Evolutionary conservation across 2,888 invertebrate species (phyloP).

Genomic region (Sylvicola cinctus): DNA sequence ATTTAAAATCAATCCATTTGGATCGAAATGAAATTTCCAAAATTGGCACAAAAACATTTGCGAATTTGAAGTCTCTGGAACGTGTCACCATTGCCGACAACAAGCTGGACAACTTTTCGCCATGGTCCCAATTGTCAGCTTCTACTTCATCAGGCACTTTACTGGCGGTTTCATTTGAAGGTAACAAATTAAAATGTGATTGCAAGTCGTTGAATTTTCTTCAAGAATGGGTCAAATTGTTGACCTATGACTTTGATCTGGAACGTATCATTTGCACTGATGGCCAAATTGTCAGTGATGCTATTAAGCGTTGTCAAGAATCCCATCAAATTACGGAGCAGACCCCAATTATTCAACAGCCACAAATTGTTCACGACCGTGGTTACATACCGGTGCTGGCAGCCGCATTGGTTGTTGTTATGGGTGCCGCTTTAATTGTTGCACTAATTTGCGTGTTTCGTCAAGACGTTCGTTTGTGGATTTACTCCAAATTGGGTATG

Average conservation of each 20-base stretch:
- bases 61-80: conserved; percentile 46
- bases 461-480: conserved; percentile 60
- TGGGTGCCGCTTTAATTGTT: conserved; percentile 46
- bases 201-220: conserved; percentile 48
- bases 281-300: conserved; percentile 12
- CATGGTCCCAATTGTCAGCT: conserved; percentile 41
- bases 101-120: conserved; percentile 53
- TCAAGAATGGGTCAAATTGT: conserved; percentile 47
- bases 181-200: conserved; percentile 67
- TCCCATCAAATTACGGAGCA: conserved; percentile 27
- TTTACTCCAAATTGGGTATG: conserved; percentile 59
- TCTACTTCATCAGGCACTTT: conserved; percentile 29
- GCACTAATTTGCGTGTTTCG: conserved; percentile 56
- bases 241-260: conserved; percentile 29
- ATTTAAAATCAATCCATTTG: conserved; percentile 52
- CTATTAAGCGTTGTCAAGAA: conserved; percentile 6
- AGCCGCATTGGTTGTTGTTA: conserved; percentile 48
- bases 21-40: conserved; percentile 52
- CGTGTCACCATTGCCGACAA: conserved; percentile 57
- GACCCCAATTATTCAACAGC: conserved; percentile 25
- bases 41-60: conserved; percentile 58
- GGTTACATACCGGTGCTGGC: conserved; percentile 54
- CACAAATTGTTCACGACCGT: conserved; percentile 22
- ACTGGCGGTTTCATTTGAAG: conserved; percentile 47
- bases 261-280: conserved; percentile 31